phyloP scores from a whole-genome alignment of 1,140 invertebrate species.

The Bombus waltoni region DNA sequence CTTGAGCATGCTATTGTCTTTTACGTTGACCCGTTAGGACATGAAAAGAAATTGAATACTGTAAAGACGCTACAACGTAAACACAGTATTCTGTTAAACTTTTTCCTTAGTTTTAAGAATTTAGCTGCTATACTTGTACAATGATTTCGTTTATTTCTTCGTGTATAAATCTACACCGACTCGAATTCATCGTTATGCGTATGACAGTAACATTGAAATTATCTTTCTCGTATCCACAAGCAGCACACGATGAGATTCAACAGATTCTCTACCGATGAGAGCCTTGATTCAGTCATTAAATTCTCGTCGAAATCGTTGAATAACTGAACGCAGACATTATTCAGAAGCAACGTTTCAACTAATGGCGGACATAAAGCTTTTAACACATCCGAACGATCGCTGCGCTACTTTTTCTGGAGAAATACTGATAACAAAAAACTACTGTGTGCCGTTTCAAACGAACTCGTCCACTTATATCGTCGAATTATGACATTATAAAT shows the following conservation, averaged over 20 bases:
- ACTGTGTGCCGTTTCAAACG: background rate
- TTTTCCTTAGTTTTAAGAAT: background rate
- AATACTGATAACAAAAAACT: background rate
- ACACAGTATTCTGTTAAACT: background rate
- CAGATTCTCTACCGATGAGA: background rate
- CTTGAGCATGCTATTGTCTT: background rate
- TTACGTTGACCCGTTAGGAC: background rate
- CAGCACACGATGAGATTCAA: background rate
- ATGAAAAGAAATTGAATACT: too few relatives aligned
- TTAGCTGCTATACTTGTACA: background rate
- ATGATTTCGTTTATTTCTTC: background rate
- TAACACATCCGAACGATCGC: constrained; percentile 67
- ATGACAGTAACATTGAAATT: background rate
- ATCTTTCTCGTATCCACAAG: background rate
- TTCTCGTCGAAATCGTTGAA: constrained; percentile 34
- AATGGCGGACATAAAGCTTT: constrained; percentile 70
- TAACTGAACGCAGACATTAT: constrained; percentile 32
- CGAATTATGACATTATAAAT: background rate
- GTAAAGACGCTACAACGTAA: too few relatives aligned
- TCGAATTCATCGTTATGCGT: background rate
- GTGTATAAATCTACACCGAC: background rate
- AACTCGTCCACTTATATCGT: background rate
- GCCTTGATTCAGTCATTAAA: constrained; percentile 11
- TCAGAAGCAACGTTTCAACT: constrained; percentile 36
- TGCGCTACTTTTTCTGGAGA: background rate